phyloP scores from a whole-genome alignment of 2,113 vertebrate species.

The Perca schrenkii region DNA sequence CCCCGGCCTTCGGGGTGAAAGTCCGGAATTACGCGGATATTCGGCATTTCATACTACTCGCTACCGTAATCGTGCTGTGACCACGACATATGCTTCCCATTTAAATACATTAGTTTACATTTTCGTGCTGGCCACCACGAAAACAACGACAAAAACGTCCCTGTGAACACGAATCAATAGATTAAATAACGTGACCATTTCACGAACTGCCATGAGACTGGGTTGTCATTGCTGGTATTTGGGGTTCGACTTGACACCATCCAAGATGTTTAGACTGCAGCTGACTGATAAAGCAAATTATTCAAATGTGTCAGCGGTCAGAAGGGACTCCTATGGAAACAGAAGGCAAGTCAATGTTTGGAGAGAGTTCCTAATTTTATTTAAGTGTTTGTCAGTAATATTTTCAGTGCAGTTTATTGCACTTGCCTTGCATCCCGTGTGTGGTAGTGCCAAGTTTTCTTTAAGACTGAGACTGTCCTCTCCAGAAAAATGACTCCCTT shows the following conservation, averaged over 20 bases:
- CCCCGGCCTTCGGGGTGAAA: no score
- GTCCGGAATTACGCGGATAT: no score
- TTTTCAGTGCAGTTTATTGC: not conserved
- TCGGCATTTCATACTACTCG: no score
- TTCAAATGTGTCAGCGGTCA: not conserved
- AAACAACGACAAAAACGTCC: no score
- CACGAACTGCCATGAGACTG: no score
- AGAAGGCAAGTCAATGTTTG: not conserved
- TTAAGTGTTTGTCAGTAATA: not conserved
- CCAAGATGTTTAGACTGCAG: not conserved
- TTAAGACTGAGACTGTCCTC: not conserved
- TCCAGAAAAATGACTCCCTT: not conserved
- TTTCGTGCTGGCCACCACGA: no score
- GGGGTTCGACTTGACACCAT: not conserved
- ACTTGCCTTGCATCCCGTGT: not conserved
- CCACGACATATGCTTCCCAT: no score
- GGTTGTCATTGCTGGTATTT: not conserved
- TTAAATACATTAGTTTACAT: no score
- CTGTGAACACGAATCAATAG: no score
- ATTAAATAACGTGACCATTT: no score
- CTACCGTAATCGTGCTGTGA: no score
- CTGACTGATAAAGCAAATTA: not conserved
- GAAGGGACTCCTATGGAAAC: not conserved
- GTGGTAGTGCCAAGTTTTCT: not conserved
- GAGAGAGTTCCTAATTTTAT: not conserved